Base-by-base conservation (phyloP, 2,113 vertebrate genomes). In the Zosterops japonicus region DNA sequence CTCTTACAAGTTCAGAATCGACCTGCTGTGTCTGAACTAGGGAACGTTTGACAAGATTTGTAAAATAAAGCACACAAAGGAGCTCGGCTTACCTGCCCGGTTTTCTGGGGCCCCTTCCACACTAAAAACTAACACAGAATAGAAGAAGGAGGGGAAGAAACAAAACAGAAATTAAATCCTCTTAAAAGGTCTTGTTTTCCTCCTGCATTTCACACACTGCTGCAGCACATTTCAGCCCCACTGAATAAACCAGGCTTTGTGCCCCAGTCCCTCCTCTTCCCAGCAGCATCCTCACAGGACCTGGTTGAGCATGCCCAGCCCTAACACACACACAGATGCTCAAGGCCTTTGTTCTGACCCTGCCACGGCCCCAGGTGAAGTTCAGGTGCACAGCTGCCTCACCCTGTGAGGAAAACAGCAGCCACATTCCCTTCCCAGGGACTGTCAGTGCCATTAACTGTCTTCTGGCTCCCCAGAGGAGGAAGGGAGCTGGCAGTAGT, bases 51-150 rank as follows among this genome's bases (percentile, higher is more conserved):
- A 35, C 90, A 93, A 80, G 33, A 60, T 89, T 95, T 65, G 91
- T 95, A 90, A 96, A 95, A 95, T 84, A 84, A 95, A 97, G 96
- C 94, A 94, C 95, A 96, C 25, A 28, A 97, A 96, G 93, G 93
- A 96, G 91, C 95, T 95, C 57, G 0, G 97, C 98, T 98, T 97
- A 98, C 98, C 98, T 98, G 97, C 96, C 95, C 96, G 97, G 93
- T 97, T 98, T 96, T 98, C 98, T 50, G 98, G 97, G 97, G 97
- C 98, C 95, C 98, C 98, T 97, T 98, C 98, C 97, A 98, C 98
- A 97, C 98, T 98, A 95, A 98, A 98, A 96, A 98, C 98, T 98
- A 97, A 39, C 96, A 95, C 79, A 35, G 95, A 96, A 97, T 95
- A 96, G 86, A 96, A 96, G 95, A 97, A 98, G 96, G 94, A 94